phyloP scores from a whole-genome alignment of 64 coral and sea anemone genomes.

The Montipora efflorescens region DNA sequence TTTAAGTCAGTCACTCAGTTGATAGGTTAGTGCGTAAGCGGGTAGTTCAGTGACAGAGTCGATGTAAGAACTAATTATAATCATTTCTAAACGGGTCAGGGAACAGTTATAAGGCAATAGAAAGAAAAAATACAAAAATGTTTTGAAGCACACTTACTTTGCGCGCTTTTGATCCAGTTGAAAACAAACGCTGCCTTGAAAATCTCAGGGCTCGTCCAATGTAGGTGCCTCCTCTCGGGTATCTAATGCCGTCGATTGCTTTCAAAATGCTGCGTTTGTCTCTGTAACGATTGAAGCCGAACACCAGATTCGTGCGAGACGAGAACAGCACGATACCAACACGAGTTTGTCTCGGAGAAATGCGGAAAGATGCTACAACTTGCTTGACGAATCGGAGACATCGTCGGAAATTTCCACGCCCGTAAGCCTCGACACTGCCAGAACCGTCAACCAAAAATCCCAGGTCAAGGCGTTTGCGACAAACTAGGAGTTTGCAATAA shows the following conservation, averaged over 20 bases:
- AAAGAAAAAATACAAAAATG: background rate
- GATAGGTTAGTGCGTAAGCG: too few species aligned
- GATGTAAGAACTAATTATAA: too few species aligned
- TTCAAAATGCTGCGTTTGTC: background rate
- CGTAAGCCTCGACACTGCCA: slow-evolving; percentile 55
- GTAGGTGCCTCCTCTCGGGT: slow-evolving; percentile 56
- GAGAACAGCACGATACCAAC: slow-evolving; percentile 61
- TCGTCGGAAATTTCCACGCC: slow-evolving; percentile 54
- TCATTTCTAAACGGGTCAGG: too few species aligned
- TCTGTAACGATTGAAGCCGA: slow-evolving; percentile 17
- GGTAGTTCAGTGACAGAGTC: too few species aligned
- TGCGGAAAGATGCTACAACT: slow-evolving; percentile 15
- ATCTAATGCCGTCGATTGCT: slow-evolving; percentile 13
- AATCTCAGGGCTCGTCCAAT: slow-evolving; percentile 46
- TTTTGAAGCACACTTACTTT: background rate
- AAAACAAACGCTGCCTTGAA: slow-evolving; percentile 15
- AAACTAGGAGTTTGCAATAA: slow-evolving; percentile 29
- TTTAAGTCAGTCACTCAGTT: too few species aligned
- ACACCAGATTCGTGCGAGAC: slow-evolving; percentile 9
- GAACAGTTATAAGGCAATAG: too few species aligned
- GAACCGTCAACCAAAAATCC: slow-evolving; percentile 67
- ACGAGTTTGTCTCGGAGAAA: background rate
- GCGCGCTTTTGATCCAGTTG: background rate
- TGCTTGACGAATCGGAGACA: slow-evolving; percentile 36
- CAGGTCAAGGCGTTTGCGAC: slow-evolving; percentile 36